Evolutionary conservation across 2,113 vertebrate genomes (phyloP), one percentile per base, ranked within the genome.

Genomic region (Chelonoidis abingdonii): DNA sequence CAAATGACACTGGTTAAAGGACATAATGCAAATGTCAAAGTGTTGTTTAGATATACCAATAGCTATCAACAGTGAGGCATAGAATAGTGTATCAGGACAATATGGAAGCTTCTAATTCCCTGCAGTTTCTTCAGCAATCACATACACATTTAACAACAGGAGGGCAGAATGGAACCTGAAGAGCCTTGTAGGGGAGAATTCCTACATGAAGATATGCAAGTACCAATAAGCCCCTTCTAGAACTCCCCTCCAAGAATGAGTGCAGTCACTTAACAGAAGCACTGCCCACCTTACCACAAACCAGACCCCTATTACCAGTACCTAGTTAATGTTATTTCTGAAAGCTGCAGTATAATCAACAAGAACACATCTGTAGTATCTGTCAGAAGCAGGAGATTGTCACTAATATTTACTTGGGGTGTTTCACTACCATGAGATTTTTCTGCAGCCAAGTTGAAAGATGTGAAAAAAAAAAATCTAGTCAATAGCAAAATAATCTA

Each of bases 371-470:
- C n/a, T 86, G 16, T 69, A 19, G 62, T n/a, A 17, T 69, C 59
- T 24, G 29, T 82, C 41, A 65, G 38, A 80, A 87, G 69, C 3
- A 87, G 10, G 4, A 89, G 44, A 81, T 41, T 93, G 76, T 91
- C 52, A 69, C 81, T 54, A 50, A 29, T 75, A 75, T 84, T 88
- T 85, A 57, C 9, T 9, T 38, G 19, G 41, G 57, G 86, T n/a
- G 89, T 92, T 89, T 53, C 53, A 81, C 29, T 50, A 10, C 62
- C 44, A 83, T 1, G 11, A 87, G 16, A 75, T 91, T 81, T 57
- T 96, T 92, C 76, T 82, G 22, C 84, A 72, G 79, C 50, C 89
- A 87, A 54, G 88, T 89, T 76, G 57, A 79, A 38, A 87, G 22
- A 44, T 35, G 10, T 69, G 84, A 54, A n/a, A n/a, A 69, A 65